Base-by-base conservation (phyloP, 2,797 vertebrate species). In the Mormyrus hasselquistii region DNA sequence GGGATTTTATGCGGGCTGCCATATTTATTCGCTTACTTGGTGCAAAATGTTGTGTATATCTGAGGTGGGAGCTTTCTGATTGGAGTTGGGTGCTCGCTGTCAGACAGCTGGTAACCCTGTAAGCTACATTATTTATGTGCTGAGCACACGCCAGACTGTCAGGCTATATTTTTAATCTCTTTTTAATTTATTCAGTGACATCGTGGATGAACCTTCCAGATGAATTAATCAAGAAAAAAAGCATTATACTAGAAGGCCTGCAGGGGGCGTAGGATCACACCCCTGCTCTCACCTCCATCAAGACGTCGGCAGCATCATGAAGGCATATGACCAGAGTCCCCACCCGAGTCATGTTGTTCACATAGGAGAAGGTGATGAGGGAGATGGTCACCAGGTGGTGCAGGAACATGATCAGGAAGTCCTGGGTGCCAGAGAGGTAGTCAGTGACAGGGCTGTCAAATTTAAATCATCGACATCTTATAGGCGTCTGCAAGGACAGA, bases 311-410 rank as follows among this genome's bases (percentile, higher is more conserved):
- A 9, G 93, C 95, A 57, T 99, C 98, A 0, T 99, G 98, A 91
- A 99, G 97, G 94, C 97, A 98, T 91, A 99, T 95, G 92, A 97
- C 95, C 93, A 99, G 95, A 62, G 97, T 97, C 91, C 98, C 99
- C 90, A 97, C 97, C 90, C 98, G 96, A 86, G 95, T 96, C 98
- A 99, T 97, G 94, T 99, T 99, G 95, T 97, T 98, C 91, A 99
- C 95, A 4, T 99, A 99, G 62, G 99, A 99, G 94, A 98, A 97
- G 89, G 94, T 95, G 93, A 99, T 95, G 94, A 99, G 96, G 89
- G 94, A 96, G 94, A 99, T 94, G 69, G 97, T 86, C 91, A 97
- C 92, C 94, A 98, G 91, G 62, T 99, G 99, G 94, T 99, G 99
- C 92, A 98, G 94, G 94, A 98, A 97, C 98, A 99, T 99, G 93